Evolutionary conservation across 2,888 invertebrate genomes (phyloP), one percentile per base, ranked within the genome.

Genomic region (Meta bourneti): DNA sequence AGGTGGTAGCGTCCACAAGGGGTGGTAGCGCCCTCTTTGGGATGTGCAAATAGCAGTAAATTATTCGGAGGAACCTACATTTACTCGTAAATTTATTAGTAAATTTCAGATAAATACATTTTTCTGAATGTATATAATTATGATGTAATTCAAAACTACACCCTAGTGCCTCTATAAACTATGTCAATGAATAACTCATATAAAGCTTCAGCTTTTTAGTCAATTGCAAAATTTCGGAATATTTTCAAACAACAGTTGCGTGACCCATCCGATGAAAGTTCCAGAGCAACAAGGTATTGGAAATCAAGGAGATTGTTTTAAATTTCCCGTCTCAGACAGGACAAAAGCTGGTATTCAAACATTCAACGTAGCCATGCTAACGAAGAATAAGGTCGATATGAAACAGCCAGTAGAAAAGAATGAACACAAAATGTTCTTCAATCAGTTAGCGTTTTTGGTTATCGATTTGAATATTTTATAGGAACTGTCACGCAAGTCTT

Each of bases 401-500:
- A 52, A 54, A 78, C n/a, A 16, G 2, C 19, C n/a, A 4, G 52
- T 20, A 16, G 19, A 19, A 52, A 19, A 51, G 52, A 52, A 48
- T 34, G 34, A n/a, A 51, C 49, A 19, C n/a, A 16, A 9, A 75
- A 4, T 13, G 75, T 75, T 75, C 49, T 13, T 13, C 13, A 75
- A 75, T 75, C 49, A 49, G 34, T 75, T 48, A 48, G 34, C 34
- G 48, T 75, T 75, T 34, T 48, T 48, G 6, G 48, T 9, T 75
- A 75, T 75, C 75, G 75, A 75, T 16, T 20, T 20, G 75, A 75
- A 75, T 75, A 48, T 75, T 75, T 34, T 16, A 48, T 34, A 61
- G 34, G 34, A 11, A 11, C 61, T 61, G 61, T 61, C 61, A 61
- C 61, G 61, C 61, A 61, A 61, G 16, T 61, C 61, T 61, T 61